Percentiles rank a stretch among this genome's conserved stretches.
Conservation (phyloP, 2,888 invertebrate species). For the Pseudococcus longispinus region DNA sequence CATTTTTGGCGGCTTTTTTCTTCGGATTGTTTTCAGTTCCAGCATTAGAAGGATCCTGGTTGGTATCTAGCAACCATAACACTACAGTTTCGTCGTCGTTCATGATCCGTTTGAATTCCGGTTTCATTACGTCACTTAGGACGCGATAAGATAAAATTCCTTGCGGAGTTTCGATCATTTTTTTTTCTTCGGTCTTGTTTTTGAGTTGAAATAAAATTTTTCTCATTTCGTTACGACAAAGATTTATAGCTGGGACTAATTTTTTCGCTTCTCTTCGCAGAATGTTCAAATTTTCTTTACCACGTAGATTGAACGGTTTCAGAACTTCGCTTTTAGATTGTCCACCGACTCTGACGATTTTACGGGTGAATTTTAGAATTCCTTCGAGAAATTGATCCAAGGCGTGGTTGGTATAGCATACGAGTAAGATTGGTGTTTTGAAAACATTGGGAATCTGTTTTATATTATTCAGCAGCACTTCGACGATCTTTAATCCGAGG, state of each 20-base stretch:
- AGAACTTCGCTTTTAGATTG: conserved; percentile 71
- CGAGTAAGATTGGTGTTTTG: conserved; percentile 69
- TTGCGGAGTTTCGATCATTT: not conserved
- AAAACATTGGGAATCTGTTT: not conserved
- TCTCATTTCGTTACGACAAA: not conserved
- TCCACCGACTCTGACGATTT: conserved; percentile 74
- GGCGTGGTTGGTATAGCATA: conserved; percentile 87
- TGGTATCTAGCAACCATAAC: not conserved
- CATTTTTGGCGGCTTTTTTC: not conserved
- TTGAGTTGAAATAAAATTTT: not conserved
- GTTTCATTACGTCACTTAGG: not conserved
- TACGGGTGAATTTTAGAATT: conserved; percentile 67
- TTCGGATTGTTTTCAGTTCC: not conserved
- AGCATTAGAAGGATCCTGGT: not conserved
- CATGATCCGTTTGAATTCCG: not conserved
- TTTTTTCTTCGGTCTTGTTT: not conserved
- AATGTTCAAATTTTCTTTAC: not conserved
- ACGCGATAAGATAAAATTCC: not conserved
- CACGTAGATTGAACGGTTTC: conserved; percentile 42
- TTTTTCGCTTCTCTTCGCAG: not conserved
- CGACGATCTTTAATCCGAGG: conserved; percentile 77
- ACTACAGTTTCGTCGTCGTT: not conserved
- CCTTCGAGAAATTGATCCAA: conserved; percentile 85
- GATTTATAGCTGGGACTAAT: not conserved
- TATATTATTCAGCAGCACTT: conserved; percentile 61